A percentile compares a stretch with the other conserved stretches of the same genome.
phyloP scores from a whole-genome alignment of 1,140 invertebrate species.

The Microvelia longipes region DNA sequence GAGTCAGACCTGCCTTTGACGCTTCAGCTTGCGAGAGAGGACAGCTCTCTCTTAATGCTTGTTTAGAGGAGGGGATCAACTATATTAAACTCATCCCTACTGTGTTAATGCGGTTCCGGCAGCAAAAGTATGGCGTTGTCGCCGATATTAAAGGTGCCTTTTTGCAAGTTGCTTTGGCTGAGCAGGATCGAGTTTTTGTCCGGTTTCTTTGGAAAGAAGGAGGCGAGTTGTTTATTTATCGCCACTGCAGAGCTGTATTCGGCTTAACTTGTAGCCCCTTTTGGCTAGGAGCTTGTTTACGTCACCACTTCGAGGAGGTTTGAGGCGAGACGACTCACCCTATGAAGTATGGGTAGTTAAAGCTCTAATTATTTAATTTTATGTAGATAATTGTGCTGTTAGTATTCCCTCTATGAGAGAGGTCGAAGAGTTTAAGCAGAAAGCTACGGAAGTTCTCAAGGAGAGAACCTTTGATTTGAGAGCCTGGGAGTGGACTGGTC shows the following conservation, averaged over 20 bases:
- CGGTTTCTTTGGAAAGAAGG: slow-evolving; percentile 22
- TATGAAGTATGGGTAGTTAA: not conserved
- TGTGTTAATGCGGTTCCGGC: slow-evolving; percentile 25
- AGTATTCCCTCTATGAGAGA: slow-evolving; percentile 9
- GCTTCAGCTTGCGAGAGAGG: too few species aligned
- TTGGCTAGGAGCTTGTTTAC: slow-evolving; percentile 3
- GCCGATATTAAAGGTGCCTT: slow-evolving; percentile 30
- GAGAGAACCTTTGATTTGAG: slow-evolving; percentile 14
- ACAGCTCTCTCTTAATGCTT: too few species aligned
- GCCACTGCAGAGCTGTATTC: slow-evolving; percentile 18
- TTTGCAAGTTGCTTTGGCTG: slow-evolving; percentile 23
- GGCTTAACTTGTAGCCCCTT: slow-evolving; percentile 17
- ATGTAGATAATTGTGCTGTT: slow-evolving; percentile 14
- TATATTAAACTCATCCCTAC: slow-evolving; percentile 21
- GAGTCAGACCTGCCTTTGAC: too few species aligned
- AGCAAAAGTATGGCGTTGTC: slow-evolving; percentile 23
- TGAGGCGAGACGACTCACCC: too few species aligned
- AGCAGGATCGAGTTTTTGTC: slow-evolving; percentile 22
- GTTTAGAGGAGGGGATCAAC: too few species aligned
- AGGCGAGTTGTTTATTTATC: slow-evolving; percentile 12
- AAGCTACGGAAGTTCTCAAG: slow-evolving; percentile 12
- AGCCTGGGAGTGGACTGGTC: slow-evolving; percentile 16
- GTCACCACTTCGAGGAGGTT: not conserved
- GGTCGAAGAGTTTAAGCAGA: slow-evolving; percentile 5
- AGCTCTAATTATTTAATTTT: slow-evolving; percentile 2